Percentiles rank a stretch among this genome's conserved stretches.
phyloP scores from a whole-genome alignment of 1,140 invertebrate species.

The Drosophila seguyi region DNA sequence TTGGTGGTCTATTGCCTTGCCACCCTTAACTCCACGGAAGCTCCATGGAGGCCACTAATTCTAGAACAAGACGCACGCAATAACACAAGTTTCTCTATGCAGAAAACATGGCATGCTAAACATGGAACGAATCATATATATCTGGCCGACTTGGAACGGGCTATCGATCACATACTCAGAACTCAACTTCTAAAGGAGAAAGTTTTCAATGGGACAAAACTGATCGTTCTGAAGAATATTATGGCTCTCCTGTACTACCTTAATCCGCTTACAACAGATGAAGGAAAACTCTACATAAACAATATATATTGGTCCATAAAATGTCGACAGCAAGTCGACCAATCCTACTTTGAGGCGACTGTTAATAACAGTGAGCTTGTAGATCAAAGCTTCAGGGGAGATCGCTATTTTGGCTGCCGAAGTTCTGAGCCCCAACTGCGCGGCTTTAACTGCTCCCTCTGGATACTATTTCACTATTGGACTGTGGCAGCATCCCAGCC shows the following conservation, averaged over 20 bases:
- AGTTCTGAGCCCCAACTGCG: slow-evolving; percentile 87
- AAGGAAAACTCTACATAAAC: slow-evolving; percentile 1
- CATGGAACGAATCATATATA: slow-evolving; percentile 7
- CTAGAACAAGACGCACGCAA: too few relatives aligned
- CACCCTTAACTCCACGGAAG: not conserved
- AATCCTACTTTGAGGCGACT: fast-evolving
- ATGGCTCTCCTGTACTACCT: slow-evolving; percentile 12
- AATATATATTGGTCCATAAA: slow-evolving; percentile 89
- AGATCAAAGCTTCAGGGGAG: not conserved
- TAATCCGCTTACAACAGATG: slow-evolving; percentile 20
- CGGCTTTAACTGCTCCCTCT: slow-evolving; percentile 94
- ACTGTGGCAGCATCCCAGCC: slow-evolving; percentile 91
- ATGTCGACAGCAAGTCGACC: not conserved
- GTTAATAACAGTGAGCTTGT: not conserved
- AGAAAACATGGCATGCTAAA: not conserved
- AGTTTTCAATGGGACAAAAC: not conserved
- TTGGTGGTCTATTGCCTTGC: not conserved
- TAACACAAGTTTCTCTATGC: too few relatives aligned
- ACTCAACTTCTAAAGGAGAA: slow-evolving; percentile 42
- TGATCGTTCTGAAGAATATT: slow-evolving; percentile 23
- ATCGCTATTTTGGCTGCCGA: slow-evolving; percentile 88
- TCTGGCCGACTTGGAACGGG: slow-evolving; percentile 50
- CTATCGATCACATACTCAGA: slow-evolving; percentile 49
- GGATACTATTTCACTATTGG: slow-evolving; percentile 97
- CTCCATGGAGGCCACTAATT: not conserved